phyloP scores from a whole-genome alignment of 2,113 vertebrate species.

The Anoura caudifer region DNA sequence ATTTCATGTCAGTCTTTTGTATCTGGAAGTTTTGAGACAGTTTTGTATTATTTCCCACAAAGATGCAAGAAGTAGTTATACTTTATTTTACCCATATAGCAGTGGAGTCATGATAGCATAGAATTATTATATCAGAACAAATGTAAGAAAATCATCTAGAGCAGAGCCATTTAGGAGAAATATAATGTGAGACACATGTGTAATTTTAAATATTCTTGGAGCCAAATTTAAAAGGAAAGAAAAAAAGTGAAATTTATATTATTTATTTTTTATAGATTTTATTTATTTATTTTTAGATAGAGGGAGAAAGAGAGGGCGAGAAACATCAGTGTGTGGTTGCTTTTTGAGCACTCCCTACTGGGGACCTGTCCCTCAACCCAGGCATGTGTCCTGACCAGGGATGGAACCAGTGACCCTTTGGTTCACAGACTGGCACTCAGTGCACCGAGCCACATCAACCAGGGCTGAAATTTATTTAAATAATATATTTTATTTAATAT shows the following conservation, averaged over 20 bases:
- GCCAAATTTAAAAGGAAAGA: constrained; percentile 14
- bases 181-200: background rate
- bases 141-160: constrained; percentile 27
- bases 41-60: background rate
- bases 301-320: too few relatives aligned
- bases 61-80: constrained; percentile 1
- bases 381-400: too few relatives aligned
- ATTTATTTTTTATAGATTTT: too few relatives aligned
- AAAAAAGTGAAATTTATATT: background rate
- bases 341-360: too few relatives aligned
- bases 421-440: too few relatives aligned
- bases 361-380: too few relatives aligned
- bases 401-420: too few relatives aligned
- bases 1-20: constrained; percentile 9
- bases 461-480: background rate
- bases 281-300: too few relatives aligned
- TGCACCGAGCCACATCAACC: too few relatives aligned
- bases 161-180: constrained; percentile 12
- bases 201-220: constrained; percentile 33
- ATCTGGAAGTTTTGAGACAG: background rate
- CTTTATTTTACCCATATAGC: background rate
- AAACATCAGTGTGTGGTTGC: too few relatives aligned
- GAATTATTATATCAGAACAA: constrained; percentile 3
- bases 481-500: background rate
- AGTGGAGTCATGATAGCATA: constrained; percentile 1